These are phyloP conservation scores for Ormyrus labotus DNA, from an alignment of 2,888 invertebrate species.

Conservation along the genomic window DNA sequence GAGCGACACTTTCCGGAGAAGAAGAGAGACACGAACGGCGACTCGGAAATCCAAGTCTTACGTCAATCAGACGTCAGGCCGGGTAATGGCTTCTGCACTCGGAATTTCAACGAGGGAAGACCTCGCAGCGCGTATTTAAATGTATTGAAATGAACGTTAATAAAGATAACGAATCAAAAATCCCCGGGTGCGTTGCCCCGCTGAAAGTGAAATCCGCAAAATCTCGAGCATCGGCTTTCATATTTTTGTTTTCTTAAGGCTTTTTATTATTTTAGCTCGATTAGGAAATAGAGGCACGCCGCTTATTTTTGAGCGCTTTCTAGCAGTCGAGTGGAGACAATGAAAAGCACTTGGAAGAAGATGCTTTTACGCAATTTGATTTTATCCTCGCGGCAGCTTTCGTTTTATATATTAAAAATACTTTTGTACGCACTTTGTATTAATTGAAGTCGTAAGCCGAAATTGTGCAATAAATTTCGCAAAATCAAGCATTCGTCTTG, in stretches of 20 bases:
- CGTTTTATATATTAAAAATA: no score
- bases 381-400: no score
- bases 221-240: constrained; percentile 8
- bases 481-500: no score
- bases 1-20: constrained; percentile 17
- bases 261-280: not conserved
- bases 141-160: constrained; percentile 47
- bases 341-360: no score
- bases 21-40: not conserved
- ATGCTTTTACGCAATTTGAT: no score
- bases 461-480: no score
- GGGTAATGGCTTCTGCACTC: constrained; percentile 28
- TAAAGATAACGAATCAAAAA: constrained; percentile 52
- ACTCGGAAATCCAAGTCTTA: constrained; percentile 23
- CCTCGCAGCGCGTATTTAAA: constrained; percentile 35
- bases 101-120: constrained; percentile 37
- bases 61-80: constrained; percentile 46
- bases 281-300: not conserved
- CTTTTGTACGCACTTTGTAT: no score
- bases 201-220: not conserved
- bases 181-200: no score
- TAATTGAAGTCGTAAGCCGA: no score
- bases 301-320: constrained; percentile 24
- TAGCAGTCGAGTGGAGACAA: constrained; percentile 5
- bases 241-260: constrained; percentile 12